These are phyloP conservation scores for Anthoptus insignis DNA, from an alignment of 2,888 invertebrate genomes.

Conservation along the genomic window DNA sequence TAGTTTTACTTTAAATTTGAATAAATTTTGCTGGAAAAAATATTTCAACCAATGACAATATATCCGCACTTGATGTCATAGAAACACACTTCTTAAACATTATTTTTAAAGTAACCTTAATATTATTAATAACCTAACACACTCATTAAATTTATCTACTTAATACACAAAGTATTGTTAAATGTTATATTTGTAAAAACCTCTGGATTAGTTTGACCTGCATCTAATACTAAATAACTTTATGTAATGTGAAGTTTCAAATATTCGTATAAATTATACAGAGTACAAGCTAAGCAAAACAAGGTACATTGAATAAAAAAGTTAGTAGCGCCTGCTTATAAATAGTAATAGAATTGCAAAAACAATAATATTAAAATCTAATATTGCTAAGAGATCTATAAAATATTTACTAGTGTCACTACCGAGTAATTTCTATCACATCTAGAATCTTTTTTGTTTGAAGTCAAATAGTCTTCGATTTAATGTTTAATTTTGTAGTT, in stretches of 20 bases:
- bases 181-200: neutral
- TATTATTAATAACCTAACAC: too few species aligned
- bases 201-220: neutral
- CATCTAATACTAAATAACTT: neutral
- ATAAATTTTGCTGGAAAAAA: too few species aligned
- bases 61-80: too few species aligned
- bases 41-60: too few species aligned
- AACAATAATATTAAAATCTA: constrained; percentile 13
- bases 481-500: constrained; percentile 76
- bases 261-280: constrained; percentile 47
- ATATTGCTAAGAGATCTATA: constrained; percentile 23
- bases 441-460: constrained; percentile 21
- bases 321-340: constrained; percentile 19
- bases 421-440: constrained; percentile 32
- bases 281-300: constrained; percentile 47
- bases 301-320: constrained; percentile 19
- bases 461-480: constrained; percentile 16
- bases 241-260: neutral
- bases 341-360: constrained; percentile 13
- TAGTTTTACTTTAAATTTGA: too few species aligned
- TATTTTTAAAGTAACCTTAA: too few species aligned
- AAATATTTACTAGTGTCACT: constrained; percentile 19
- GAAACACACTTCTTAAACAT: too few species aligned
- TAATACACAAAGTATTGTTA: too few species aligned
- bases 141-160: too few species aligned